phyloP scores from a whole-genome alignment of 2,888 invertebrate species.

The Cosmorhoe ocellata region DNA sequence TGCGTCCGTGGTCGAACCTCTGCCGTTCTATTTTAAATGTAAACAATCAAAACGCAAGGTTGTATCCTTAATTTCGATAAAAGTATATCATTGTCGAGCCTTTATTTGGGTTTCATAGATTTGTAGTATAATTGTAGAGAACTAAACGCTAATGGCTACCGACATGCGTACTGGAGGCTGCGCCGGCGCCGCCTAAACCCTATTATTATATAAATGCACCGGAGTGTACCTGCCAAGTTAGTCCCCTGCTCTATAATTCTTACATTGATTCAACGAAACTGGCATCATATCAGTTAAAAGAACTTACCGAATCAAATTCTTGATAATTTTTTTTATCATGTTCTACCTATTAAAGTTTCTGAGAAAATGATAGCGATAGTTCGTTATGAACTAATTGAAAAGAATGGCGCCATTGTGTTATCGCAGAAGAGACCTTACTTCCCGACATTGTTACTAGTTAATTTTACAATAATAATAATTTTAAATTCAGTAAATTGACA shows the following conservation, averaged over 20 bases:
- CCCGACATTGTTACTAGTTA: background rate
- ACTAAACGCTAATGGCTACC: conserved; percentile 67
- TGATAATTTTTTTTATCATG: conserved; percentile 7
- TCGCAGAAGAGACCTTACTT: conserved; percentile 13
- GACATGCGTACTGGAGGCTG: conserved; percentile 46
- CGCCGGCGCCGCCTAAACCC: conserved; percentile 45
- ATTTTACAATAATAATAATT: too few species aligned
- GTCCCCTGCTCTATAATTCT: conserved; percentile 35
- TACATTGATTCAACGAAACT: conserved; percentile 30
- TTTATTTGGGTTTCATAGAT: conserved; percentile 35
- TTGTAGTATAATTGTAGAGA: conserved; percentile 54
- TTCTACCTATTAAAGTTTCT: conserved; percentile 27
- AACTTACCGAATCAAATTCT: conserved; percentile 8
- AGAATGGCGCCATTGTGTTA: conserved; percentile 17
- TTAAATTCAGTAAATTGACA: too few species aligned
- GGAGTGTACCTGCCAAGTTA: conserved; percentile 44
- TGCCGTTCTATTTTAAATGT: conserved; percentile 6
- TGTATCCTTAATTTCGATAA: conserved; percentile 20
- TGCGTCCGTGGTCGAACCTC: too few species aligned
- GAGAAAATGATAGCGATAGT: conserved; percentile 27
- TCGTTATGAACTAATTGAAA: conserved; percentile 31
- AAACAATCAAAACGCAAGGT: conserved; percentile 6
- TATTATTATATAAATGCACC: conserved; percentile 58
- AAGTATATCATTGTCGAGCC: conserved; percentile 24
- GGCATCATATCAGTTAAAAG: conserved; percentile 22